Evolutionary conservation across 2,797 vertebrate species (phyloP), one percentile per base, ranked within the genome.

Genomic region (Lacerta viridis): DNA sequence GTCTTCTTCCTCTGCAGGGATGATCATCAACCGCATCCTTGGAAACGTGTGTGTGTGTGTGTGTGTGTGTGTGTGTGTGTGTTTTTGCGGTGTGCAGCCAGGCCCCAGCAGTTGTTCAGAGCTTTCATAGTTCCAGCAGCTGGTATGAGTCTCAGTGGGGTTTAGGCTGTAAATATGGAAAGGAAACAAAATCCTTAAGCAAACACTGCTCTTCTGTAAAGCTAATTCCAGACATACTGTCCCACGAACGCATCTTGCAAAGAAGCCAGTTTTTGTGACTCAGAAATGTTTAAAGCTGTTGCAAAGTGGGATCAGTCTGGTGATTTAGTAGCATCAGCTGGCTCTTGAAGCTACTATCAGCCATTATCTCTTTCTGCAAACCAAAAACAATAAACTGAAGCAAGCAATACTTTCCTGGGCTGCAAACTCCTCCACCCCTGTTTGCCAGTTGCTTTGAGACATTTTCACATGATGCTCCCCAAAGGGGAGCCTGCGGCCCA

Each of bases 201-300:
- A 82, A 90, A 94, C 87, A 89, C 80, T 80, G 33, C 3, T 69
- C 5, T 69, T 92, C 86, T 89, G 91, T 92, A 20, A 74, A 89
- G 50, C 1, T 90, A 92, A 93, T 94, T 93, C 93, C 91, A 92
- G 78, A 76, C 89, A 91, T 85, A 25, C 61, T 91, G 85, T 77
- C 61, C 71, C 55, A 83, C 11, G 7, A 0, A 6, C 0, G 0
- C 43, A 29, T 68, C 50, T 88, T 29, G 5, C 15, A 25, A 83
- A 74, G 39, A 89, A 64, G 23, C 3, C 61, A 3, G 0, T 71
- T 55, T 55, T 55, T 46, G 25, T 36, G 88, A 80, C 72, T 89
- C 80, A 64, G 0, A 87, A 85, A 93, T 46, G 20, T 83, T 59
- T 81, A 85, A 84, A 91, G 71, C 68, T 66, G 39, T 87, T 84